Conservation (phyloP, 2,113 vertebrate genomes). For the Microtus oregoni region DNA sequence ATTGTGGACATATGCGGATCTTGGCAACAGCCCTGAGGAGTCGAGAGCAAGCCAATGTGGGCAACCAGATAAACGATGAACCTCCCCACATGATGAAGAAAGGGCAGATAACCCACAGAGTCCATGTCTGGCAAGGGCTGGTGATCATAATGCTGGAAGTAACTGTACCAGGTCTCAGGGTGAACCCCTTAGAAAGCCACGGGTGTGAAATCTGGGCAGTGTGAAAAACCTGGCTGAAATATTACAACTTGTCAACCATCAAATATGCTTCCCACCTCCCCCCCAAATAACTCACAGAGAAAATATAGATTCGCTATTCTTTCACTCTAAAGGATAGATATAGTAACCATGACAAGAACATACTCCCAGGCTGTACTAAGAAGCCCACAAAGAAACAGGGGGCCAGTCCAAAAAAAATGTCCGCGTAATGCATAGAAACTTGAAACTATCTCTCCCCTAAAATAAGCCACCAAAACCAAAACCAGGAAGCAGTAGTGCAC, state of each 20-base stretch:
- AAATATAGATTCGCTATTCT: background rate
- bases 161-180: background rate
- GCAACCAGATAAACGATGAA: background rate
- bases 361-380: background rate
- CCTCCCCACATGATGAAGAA: background rate
- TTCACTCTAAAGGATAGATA: background rate
- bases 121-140: background rate
- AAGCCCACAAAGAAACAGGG: background rate
- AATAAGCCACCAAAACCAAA: conserved; percentile 22
- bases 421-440: background rate
- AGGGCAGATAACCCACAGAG: background rate
- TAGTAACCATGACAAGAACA: background rate
- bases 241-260: conserved; percentile 9
- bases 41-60: background rate
- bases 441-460: conserved; percentile 13
- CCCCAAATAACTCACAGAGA: background rate
- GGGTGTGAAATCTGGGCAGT: background rate
- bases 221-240: background rate
- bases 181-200: background rate
- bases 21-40: background rate
- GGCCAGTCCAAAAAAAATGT: background rate
- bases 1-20: background rate
- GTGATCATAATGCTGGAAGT: background rate
- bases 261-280: conserved; percentile 3
- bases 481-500: background rate